phyloP scores from a whole-genome alignment of 1,140 invertebrate species.

The Eumaeus atala region DNA sequence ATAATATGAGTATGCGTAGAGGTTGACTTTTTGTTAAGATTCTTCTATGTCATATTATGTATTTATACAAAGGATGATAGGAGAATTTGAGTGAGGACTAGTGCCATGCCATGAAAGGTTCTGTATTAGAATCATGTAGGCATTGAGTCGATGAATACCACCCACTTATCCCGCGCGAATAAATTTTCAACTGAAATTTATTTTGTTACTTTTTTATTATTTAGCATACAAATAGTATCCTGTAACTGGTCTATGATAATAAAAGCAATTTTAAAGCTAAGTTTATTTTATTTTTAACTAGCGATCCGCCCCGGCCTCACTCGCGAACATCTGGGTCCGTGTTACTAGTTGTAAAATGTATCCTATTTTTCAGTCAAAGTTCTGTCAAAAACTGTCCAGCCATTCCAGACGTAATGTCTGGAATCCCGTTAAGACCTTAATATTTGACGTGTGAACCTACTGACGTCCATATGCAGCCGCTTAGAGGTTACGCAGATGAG shows the following conservation, averaged over 20 bases:
- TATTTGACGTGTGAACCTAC: too few relatives aligned
- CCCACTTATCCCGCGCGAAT: slow-evolving; percentile 66
- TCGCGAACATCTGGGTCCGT: too few relatives aligned
- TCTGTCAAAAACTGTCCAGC: too few relatives aligned
- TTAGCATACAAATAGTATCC: slow-evolving; percentile 55
- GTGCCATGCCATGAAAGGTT: slow-evolving; percentile 74
- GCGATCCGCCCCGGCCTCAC: too few relatives aligned
- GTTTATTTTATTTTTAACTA: slow-evolving; percentile 3
- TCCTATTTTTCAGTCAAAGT: too few relatives aligned
- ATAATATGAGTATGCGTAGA: slow-evolving; percentile 31
- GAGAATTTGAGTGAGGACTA: slow-evolving; percentile 68
- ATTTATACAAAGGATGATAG: slow-evolving; percentile 68
- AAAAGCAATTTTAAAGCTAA: slow-evolving; percentile 60
- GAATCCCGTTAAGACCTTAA: too few relatives aligned
- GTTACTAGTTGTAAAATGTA: too few relatives aligned
- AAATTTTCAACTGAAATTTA: slow-evolving; percentile 47
- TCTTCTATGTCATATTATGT: slow-evolving; percentile 47
- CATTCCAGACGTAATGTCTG: too few relatives aligned
- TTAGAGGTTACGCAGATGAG: too few relatives aligned
- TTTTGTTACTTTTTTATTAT: slow-evolving; percentile 60
- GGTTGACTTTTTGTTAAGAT: slow-evolving; percentile 31
- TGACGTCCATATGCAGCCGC: too few relatives aligned
- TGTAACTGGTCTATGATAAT: slow-evolving; percentile 65
- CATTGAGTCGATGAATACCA: slow-evolving; percentile 70
- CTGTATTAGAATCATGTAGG: slow-evolving; percentile 69